Conservation (phyloP, 2,113 vertebrate species). For the Amia ocellicauda region DNA sequence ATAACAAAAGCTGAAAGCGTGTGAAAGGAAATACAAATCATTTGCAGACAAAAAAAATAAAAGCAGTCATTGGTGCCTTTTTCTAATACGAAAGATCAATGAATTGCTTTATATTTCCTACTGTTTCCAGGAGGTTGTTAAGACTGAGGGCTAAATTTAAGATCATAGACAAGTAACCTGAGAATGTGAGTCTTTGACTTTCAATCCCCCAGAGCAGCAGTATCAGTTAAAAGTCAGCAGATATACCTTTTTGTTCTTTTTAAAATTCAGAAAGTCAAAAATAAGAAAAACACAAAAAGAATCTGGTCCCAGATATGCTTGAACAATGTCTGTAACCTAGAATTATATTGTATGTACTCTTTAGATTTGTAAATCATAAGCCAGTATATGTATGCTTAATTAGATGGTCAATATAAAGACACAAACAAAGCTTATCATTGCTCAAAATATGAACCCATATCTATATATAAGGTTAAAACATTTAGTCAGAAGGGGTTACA, state of each 20-base stretch:
- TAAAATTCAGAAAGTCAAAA: background rate
- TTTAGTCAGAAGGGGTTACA: no score
- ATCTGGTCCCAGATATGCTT: background rate
- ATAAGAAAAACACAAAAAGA: background rate
- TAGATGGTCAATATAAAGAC: no score
- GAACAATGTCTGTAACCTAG: background rate
- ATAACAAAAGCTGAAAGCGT: background rate
- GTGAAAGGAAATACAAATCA: background rate
- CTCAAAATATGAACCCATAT: no score
- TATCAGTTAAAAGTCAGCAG: no score
- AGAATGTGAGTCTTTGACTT: background rate
- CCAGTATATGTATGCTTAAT: no score
- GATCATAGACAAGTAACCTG: slow-evolving; percentile 13
- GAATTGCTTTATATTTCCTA: slow-evolving; percentile 16
- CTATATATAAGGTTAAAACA: no score
- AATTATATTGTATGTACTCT: no score
- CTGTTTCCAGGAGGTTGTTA: slow-evolving; percentile 8
- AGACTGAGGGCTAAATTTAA: slow-evolving; percentile 11
- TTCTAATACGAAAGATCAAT: slow-evolving; percentile 3
- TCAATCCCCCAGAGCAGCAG: background rate
- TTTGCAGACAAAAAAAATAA: background rate
- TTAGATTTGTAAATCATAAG: no score
- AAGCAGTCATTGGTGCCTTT: slow-evolving; percentile 5
- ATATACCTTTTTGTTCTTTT: background rate
- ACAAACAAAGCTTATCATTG: no score